Evolutionary conservation across 2,113 vertebrate species (phyloP).

Genomic region (Bujurquina vittata): DNA sequence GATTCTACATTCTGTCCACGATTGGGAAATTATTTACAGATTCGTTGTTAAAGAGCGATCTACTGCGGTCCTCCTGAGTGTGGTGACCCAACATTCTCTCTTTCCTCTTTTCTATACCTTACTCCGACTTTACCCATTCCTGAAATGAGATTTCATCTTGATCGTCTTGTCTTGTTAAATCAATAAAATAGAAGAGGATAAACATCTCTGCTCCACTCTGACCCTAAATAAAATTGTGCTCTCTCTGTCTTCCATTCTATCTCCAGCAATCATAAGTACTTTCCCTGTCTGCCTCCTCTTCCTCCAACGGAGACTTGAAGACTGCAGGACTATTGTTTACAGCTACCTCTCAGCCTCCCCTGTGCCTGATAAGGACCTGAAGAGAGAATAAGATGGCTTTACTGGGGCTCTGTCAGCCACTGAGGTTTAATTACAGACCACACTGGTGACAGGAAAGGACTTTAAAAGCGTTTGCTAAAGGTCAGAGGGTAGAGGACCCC

Average conservation of each 20-base stretch:
- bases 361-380: conserved; percentile 69
- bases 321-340: conserved; percentile 72
- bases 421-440: conserved; percentile 78
- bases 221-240: conserved; percentile 37
- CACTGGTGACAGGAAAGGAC: conserved; percentile 48
- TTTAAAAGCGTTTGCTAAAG: conserved; percentile 62
- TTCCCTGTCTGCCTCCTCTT: conserved; percentile 25
- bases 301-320: conserved; percentile 52
- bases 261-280: conserved; percentile 54
- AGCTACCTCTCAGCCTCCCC: conserved; percentile 52
- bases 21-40: conserved; percentile 47
- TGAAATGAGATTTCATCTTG: conserved; percentile 47
- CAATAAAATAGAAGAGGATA: conserved; percentile 43
- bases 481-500: conserved; percentile 60
- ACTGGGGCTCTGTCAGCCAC: conserved; percentile 64
- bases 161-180: conserved; percentile 48
- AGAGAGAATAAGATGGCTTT: conserved; percentile 69
- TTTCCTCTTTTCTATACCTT: not conserved
- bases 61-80: not conserved
- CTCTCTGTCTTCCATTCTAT: conserved; percentile 30
- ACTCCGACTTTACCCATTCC: conserved; percentile 16
- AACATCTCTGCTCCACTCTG: conserved; percentile 28
- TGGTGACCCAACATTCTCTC: not conserved
- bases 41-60: conserved; percentile 36
- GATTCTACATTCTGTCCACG: conserved; percentile 2